phyloP scores from a whole-genome alignment of 2,797 vertebrate species.

The Dicrostonyx torquatus region DNA sequence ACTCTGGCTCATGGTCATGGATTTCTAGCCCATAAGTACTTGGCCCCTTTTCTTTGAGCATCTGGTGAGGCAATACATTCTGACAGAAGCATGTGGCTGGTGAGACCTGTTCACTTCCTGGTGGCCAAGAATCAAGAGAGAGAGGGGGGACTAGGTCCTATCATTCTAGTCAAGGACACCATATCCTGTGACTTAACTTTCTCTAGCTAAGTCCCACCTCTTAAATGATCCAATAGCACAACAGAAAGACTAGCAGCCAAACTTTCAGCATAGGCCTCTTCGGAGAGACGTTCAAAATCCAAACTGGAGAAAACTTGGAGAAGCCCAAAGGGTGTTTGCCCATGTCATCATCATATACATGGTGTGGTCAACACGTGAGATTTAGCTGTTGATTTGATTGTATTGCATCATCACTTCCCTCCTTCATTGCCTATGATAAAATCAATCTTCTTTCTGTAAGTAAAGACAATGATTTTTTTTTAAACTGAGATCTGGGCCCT shows the following conservation, averaged over 20 bases:
- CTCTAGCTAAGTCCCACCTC: background rate
- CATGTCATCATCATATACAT: conserved; percentile 38
- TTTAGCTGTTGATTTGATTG: conserved; percentile 57
- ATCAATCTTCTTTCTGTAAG: conserved; percentile 54
- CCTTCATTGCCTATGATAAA: conserved; percentile 40
- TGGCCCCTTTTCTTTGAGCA: background rate
- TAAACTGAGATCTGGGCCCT: conserved; percentile 60
- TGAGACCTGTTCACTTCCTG: background rate
- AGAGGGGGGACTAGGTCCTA: background rate
- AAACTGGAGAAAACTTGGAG: background rate
- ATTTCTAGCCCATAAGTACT: background rate
- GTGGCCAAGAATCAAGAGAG: background rate
- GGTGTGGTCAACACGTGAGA: background rate
- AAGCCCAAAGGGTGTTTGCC: background rate
- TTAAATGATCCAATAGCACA: background rate
- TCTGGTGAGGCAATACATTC: background rate
- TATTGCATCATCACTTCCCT: conserved; percentile 9
- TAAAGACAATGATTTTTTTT: background rate
- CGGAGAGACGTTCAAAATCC: background rate
- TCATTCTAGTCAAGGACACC: background rate
- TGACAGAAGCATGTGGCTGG: background rate
- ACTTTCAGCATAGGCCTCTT: background rate
- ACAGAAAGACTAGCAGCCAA: background rate
- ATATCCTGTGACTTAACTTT: background rate
- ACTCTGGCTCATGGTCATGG: background rate